These are phyloP conservation scores for Anagyrus pseudococci DNA, from an alignment of 2,888 invertebrate genomes.

Conservation along the genomic window DNA sequence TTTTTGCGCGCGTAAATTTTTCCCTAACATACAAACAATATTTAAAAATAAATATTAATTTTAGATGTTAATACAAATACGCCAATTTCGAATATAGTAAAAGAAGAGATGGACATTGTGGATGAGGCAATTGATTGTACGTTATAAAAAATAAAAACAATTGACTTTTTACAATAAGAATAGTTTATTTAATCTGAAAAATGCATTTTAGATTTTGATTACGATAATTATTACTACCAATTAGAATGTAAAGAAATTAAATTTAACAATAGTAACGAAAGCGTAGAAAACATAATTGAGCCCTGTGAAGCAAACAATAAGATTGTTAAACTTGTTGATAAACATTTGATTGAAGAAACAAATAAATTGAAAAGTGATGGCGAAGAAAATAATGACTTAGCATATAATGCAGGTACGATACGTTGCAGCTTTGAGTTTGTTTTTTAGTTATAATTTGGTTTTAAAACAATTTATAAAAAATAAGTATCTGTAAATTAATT, in stretches of 20 bases:
- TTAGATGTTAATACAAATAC: neutral
- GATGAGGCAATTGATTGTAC: neutral
- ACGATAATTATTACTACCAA: too few species aligned
- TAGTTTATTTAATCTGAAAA: neutral
- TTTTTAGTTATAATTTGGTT: neutral
- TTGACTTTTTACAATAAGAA: neutral
- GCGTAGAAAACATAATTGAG: too few species aligned
- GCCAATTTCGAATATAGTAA: neutral
- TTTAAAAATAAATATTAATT: neutral
- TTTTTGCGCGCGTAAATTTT: too few species aligned
- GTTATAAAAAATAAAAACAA: neutral
- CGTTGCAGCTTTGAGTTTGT: too few species aligned
- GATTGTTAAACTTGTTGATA: too few species aligned
- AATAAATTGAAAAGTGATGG: neutral
- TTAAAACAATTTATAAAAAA: neutral
- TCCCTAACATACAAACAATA: too few species aligned
- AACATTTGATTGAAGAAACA: neutral
- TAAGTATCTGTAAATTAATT: neutral
- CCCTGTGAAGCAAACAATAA: too few species aligned
- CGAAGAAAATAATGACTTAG: neutral
- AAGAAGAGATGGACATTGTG: neutral
- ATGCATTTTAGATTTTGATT: neutral
- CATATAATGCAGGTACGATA: neutral
- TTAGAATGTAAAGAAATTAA: too few species aligned
- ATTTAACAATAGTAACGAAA: too few species aligned